Percentiles rank a stretch among this genome's conserved stretches.
These are phyloP conservation scores for Diplodus puntazzo DNA, from an alignment of 2,797 vertebrate species.

Conservation along the genomic window DNA sequence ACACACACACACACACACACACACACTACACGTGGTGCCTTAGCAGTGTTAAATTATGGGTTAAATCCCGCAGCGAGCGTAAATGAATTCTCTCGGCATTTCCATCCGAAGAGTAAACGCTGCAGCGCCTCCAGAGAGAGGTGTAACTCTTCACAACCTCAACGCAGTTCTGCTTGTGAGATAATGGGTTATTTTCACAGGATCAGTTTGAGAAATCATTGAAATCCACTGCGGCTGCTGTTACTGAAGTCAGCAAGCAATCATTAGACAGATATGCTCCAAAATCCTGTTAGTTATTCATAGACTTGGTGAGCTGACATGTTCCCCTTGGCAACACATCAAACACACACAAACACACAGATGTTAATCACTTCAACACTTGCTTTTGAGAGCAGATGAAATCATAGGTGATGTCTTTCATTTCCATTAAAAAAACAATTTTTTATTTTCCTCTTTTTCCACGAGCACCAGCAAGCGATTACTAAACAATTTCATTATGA, in stretches of 20 bases:
- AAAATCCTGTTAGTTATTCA: constrained; percentile 34
- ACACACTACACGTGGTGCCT: background rate
- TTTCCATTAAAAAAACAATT: constrained; percentile 32
- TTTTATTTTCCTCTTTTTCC: constrained; percentile 19
- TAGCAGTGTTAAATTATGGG: background rate
- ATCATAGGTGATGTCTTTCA: constrained; percentile 42
- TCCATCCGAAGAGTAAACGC: background rate
- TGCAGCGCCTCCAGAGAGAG: constrained; percentile 2
- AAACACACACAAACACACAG: constrained; percentile 28
- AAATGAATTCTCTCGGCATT: background rate
- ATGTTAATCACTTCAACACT: constrained; percentile 25
- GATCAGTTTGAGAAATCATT: constrained; percentile 9
- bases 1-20: background rate
- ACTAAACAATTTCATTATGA: constrained; percentile 42
- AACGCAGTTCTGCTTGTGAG: background rate
- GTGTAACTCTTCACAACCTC: background rate
- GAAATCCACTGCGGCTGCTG: constrained; percentile 1
- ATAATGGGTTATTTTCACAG: background rate
- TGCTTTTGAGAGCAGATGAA: constrained; percentile 18
- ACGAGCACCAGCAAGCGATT: constrained; percentile 38
- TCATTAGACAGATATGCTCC: background rate
- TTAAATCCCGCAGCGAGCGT: background rate
- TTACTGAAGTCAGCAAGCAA: constrained; percentile 13
- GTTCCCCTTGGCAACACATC: constrained; percentile 20
- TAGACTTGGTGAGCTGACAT: constrained; percentile 38